Evolutionary conservation across 2,888 invertebrate genomes (phyloP), one percentile per base, ranked within the genome.

Genomic region (Volucella zonaria): DNA sequence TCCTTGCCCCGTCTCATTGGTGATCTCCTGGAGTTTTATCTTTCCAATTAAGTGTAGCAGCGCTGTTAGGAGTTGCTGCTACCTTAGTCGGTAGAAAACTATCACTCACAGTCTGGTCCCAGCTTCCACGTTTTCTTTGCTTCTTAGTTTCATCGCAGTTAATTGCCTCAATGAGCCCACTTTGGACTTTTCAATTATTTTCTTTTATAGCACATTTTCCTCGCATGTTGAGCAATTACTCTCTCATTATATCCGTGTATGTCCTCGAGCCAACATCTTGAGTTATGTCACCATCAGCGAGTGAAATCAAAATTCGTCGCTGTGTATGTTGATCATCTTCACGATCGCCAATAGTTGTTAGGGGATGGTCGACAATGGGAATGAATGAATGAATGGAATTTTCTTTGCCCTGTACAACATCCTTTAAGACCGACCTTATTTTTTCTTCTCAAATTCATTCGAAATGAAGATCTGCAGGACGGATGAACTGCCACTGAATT

Each of bases 241-340:
- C 99, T 90, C 96, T 96, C 98, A 99, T 99, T 93, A 99, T 98
- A 92, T 98, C 97, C 54, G 97, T 96, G 91, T 97, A 99, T 12
- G 98, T 98, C 90, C 99, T 94, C 4, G 97, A 97, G 76, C 97
- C 96, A 88, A 97, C 94, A 94, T 99, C 99, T 47, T 99, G 99
- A 58, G 99, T 99, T 93, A 98, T 98, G 23, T 98, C 99, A 92
- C 98, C 98, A 98, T 94, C 87, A 96, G 88, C 73, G 87, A 78
- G 59, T 75, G 47, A 64, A 71, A 64, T 71, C 82, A 58, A 78
- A 82, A 77, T n/a, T n/a, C n/a, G n/a, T n/a, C n/a, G n/a, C n/a
- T n/a, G n/a, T n/a, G n/a, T n/a, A n/a, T n/a, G n/a, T n/a, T n/a
- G n/a, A n/a, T n/a, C n/a, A n/a, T n/a, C n/a, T n/a, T n/a, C n/a